Base-by-base conservation (phyloP, 2,113 vertebrate species). In the Theropithecus gelada region DNA sequence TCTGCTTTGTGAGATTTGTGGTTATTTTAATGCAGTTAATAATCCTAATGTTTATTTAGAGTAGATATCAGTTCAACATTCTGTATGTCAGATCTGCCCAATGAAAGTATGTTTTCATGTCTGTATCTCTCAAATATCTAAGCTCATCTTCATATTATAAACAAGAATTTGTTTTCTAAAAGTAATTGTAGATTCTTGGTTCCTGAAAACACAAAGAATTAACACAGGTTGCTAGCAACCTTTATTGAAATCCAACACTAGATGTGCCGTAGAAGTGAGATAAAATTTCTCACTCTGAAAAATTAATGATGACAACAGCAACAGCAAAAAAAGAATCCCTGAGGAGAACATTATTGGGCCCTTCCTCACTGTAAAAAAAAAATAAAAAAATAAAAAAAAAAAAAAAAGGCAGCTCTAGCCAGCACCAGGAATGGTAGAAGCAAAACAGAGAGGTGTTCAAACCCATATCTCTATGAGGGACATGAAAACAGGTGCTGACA, bases 1-100 rank as follows among this genome's bases (percentile, higher is more conserved):
- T 95, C 90, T 84, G 87, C 48, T 95, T 90, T 43, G 35, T 81
- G 78, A 92, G 92, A 84, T 82, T 45, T 96, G 83, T 78, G 75
- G 61, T 80, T 96, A 80, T 87, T 32, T 64, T 87, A 78, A 76
- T 81, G 87, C 88, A 50, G 73, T 92, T 88, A 87, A 79, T 93
- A 86, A n/a, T 25, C 30, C 35, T 81, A 57, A 80, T 92, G 68
- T 93, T 93, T 94, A 83, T 92, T 83, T 93, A 85, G 16, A 66
- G 22, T 50, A 81, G 23, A 38, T 48, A 57, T 30, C 68, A 72
- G 64, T 83, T 84, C 30, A 52, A 59, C 9, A 40, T 32, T 25
- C 6, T 30, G 8, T 66, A 55, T 5, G 13, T 59, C 83, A 48
- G 83, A 75, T 43, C 22, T 88, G 30, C 27, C 92, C 57, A 57